These are phyloP conservation scores for Rhinopomastus cyanomelas DNA, from an alignment of 2,113 vertebrate species.

Conservation along the genomic window DNA sequence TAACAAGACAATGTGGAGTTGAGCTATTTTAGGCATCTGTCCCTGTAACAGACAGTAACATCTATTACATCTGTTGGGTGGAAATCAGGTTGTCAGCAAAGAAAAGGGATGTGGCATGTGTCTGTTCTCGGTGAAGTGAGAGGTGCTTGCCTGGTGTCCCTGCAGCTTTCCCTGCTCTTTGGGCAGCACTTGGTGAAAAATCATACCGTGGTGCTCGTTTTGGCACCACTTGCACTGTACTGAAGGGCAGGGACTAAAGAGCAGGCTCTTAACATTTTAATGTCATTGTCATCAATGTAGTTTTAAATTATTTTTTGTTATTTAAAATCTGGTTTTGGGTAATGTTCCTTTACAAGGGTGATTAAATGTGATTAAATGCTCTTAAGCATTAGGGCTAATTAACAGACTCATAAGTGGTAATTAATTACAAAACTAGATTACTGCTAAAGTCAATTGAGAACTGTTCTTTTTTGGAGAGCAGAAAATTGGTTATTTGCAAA, in stretches of 20 bases:
- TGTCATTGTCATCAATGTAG: not conserved
- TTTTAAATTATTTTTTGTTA: conserved; percentile 5
- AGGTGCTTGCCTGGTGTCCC: not conserved
- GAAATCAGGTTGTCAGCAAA: conserved; percentile 30
- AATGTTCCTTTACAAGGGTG: conserved; percentile 2
- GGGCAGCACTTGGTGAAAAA: not conserved
- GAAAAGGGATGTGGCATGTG: not conserved
- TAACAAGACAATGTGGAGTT: conserved; percentile 20
- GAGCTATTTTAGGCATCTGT: conserved; percentile 26
- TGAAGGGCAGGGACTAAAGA: not conserved
- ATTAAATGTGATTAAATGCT: not conserved
- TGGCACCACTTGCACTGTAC: not conserved
- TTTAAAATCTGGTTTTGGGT: not conserved
- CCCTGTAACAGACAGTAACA: not conserved
- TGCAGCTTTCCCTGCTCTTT: fast-evolving
- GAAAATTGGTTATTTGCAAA: not conserved
- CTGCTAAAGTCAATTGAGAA: not conserved
- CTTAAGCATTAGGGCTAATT: conserved; percentile 8
- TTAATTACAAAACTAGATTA: conserved; percentile 22
- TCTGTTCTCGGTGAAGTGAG: not conserved
- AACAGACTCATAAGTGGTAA: not conserved
- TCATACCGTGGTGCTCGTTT: not conserved
- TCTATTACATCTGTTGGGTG: not conserved
- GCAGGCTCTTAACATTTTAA: not conserved
- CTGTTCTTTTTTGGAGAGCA: not conserved